Evolutionary conservation across 1,140 invertebrate species (phyloP).

Genomic region (Hyles euphorbiae): DNA sequence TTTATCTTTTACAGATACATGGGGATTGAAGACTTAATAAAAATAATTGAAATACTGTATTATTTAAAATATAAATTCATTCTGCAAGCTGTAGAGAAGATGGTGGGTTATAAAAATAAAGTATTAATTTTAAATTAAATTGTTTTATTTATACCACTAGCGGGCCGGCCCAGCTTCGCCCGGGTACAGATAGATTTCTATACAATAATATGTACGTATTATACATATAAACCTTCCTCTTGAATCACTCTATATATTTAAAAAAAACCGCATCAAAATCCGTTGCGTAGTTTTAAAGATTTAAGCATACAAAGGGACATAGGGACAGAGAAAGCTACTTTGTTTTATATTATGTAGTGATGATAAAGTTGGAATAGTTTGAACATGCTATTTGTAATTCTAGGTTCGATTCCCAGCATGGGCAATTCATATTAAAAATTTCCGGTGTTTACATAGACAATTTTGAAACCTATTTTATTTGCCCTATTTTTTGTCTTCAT

Average conservation of each 20-base stretch:
- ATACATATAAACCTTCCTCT: too few species aligned
- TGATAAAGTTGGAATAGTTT: background rate
- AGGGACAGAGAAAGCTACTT: too few species aligned
- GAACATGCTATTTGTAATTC: background rate
- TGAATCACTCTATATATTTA: too few species aligned
- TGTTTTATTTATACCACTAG: background rate
- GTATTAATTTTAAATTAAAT: background rate
- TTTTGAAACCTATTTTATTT: background rate
- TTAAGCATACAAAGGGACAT: background rate
- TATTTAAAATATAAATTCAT: too few species aligned
- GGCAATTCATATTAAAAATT: background rate
- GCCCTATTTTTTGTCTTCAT: background rate
- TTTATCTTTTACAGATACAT: background rate
- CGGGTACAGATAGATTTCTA: too few species aligned
- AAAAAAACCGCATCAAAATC: too few species aligned
- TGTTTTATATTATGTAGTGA: too few species aligned
- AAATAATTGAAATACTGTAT: too few species aligned
- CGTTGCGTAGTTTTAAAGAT: too few species aligned
- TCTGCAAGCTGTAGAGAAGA: too few species aligned
- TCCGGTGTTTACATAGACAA: background rate
- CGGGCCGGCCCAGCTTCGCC: too few species aligned
- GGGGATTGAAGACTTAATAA: constrained; percentile 5
- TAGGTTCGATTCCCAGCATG: background rate
- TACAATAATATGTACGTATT: too few species aligned
- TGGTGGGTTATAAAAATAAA: background rate